Conservation (phyloP, 2,797 vertebrate species). For the Gambelia wislizenii region DNA sequence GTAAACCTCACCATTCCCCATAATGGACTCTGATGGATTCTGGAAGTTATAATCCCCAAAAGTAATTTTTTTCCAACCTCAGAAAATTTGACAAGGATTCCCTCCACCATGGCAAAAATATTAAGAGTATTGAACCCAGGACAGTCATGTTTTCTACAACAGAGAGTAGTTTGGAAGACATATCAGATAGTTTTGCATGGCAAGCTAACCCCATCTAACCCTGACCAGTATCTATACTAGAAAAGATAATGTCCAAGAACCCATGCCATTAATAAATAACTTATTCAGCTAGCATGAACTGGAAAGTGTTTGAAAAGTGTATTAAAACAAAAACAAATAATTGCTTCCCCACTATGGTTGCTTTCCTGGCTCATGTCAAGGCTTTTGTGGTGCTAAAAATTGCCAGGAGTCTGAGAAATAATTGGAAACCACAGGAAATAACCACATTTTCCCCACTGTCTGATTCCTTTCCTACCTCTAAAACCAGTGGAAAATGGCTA, state of each 20-base stretch:
- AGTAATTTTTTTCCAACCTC: too few species aligned
- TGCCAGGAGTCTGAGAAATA: constrained; percentile 43
- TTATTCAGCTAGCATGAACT: not conserved
- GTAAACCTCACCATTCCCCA: too few species aligned
- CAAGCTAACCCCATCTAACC: not conserved
- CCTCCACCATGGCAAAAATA: too few species aligned
- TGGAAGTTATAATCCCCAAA: too few species aligned
- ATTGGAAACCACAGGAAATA: constrained; percentile 27
- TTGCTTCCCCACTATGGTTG: not conserved
- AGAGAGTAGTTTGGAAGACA: too few species aligned
- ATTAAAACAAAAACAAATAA: not conserved
- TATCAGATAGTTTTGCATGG: too few species aligned
- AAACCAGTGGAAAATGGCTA: constrained; percentile 8
- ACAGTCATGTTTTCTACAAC: too few species aligned
- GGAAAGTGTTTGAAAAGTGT: constrained; percentile 20
- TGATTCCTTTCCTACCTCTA: constrained; percentile 37
- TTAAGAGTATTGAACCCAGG: too few species aligned
- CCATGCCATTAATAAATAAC: not conserved
- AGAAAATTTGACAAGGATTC: too few species aligned
- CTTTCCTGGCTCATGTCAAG: constrained; percentile 20
- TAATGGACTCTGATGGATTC: too few species aligned
- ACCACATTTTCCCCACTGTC: constrained; percentile 21
- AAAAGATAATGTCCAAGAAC: not conserved
- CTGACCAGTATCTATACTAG: not conserved
- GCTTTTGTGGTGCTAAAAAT: constrained; percentile 35